These are phyloP conservation scores for Sphaerodactylus townsendi DNA, from an alignment of 2,113 vertebrate genomes.

Conservation along the genomic window DNA sequence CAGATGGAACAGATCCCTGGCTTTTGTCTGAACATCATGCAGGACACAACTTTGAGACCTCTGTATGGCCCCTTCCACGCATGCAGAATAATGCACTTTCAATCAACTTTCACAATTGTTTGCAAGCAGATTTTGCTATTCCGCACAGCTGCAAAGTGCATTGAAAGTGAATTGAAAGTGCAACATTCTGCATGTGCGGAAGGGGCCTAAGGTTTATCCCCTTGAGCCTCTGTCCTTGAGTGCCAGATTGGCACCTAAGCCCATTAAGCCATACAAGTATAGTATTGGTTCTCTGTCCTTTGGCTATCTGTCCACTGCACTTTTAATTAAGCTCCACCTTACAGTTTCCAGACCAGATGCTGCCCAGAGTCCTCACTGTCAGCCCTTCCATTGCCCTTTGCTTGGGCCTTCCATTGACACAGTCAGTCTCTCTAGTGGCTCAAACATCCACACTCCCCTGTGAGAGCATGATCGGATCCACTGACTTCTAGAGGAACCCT, in stretches of 20 bases:
- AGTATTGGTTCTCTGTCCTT: not conserved
- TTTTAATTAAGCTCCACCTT: not conserved
- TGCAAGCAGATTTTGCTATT: no score
- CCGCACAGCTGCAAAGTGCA: no score
- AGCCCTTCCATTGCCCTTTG: not conserved
- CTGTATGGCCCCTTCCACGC: no score
- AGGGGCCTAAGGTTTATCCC: no score
- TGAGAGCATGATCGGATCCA: not conserved
- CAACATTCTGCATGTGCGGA: no score
- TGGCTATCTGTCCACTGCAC: not conserved
- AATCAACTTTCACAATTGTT: no score
- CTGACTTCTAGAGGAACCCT: no score
- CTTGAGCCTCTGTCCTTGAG: no score
- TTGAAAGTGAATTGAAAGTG: no score
- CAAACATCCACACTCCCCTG: not conserved
- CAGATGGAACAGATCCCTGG: not conserved
- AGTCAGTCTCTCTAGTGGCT: not conserved
- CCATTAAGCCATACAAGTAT: not conserved
- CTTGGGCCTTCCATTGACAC: not conserved
- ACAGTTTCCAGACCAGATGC: not conserved
- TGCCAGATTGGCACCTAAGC: no score
- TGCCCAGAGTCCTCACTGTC: not conserved
- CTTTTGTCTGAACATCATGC: not conserved
- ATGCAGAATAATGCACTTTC: no score
- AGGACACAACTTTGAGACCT: not conserved